Percentiles rank a stretch among this genome's conserved stretches.
Evolutionary conservation across 2,113 vertebrate genomes (phyloP).

Genomic region (Agapornis roseicollis): DNA sequence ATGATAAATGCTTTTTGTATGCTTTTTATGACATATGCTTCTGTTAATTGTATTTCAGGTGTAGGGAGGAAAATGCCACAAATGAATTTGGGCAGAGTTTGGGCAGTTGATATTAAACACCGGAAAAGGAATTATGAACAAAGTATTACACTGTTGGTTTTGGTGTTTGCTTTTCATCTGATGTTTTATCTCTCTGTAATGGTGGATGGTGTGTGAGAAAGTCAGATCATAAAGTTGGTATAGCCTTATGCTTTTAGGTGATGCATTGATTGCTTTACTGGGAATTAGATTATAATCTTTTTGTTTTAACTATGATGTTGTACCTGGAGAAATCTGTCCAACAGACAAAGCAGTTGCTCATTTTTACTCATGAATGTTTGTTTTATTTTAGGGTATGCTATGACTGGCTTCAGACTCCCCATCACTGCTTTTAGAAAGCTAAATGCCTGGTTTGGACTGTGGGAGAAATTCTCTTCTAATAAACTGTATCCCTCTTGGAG

Average conservation of each 20-base stretch:
- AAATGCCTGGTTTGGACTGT: slow-evolving; percentile 66
- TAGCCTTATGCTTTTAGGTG: neutral
- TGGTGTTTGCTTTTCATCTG: neutral
- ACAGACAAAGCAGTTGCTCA: neutral
- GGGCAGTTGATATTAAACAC: neutral
- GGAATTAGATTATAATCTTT: neutral
- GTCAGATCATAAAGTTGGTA: neutral
- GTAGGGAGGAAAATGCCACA: neutral
- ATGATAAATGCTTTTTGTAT: neutral
- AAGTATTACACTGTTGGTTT: neutral
- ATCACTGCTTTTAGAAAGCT: slow-evolving; percentile 65
- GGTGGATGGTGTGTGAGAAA: neutral
- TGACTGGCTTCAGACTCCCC: slow-evolving; percentile 68
- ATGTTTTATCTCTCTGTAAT: neutral
- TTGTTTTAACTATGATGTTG: neutral
- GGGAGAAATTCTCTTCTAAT: slow-evolving; percentile 55
- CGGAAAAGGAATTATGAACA: rapidly evolving
- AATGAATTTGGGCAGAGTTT: neutral
- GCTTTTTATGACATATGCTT: neutral
- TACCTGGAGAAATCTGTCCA: neutral
- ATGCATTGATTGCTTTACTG: neutral
- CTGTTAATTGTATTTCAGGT: neutral
- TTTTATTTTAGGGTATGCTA: slow-evolving; percentile 66
- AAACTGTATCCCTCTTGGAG: slow-evolving; percentile 57
- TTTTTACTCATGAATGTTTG: neutral